A percentile compares a stretch with the other conserved stretches of the same genome.
Conservation (phyloP, 1,140 invertebrate species). For the Bombus impatiens region DNA sequence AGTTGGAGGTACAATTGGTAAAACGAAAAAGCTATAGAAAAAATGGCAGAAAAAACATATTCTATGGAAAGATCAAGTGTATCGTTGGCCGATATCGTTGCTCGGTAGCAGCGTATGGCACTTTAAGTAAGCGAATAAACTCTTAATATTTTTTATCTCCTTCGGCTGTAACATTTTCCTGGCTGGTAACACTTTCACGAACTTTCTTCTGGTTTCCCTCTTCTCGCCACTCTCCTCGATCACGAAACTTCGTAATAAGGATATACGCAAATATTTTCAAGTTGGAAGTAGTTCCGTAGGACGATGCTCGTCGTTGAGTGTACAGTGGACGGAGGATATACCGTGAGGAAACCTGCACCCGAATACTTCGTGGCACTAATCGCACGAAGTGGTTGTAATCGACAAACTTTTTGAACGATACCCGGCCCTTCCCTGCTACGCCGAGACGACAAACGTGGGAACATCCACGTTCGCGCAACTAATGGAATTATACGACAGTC, state of each 20-base stretch:
- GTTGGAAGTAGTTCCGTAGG: constrained; percentile 18
- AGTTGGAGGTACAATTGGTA: not conserved
- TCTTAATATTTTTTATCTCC: not conserved
- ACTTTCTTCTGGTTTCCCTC: not conserved
- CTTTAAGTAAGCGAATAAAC: not conserved
- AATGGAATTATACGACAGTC: constrained; percentile 75
- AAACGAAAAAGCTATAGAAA: not conserved
- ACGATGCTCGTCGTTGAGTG: not conserved
- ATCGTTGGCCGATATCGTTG: not conserved
- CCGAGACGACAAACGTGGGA: constrained; percentile 65
- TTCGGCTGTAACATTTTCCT: not conserved
- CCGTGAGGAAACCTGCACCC: not conserved
- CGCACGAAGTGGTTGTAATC: constrained; percentile 66
- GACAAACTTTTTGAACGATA: constrained; percentile 68
- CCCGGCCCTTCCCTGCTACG: constrained; percentile 15
- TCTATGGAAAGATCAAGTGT: not conserved
- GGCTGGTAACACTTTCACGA: not conserved
- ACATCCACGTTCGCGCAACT: constrained; percentile 63
- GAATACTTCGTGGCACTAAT: constrained; percentile 61
- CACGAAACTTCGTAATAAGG: constrained; percentile 49
- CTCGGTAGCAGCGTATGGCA: not conserved
- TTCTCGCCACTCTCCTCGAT: constrained; percentile 12
- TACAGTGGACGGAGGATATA: not conserved
- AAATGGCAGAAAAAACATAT: not conserved
- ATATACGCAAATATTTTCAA: constrained; percentile 52